These are phyloP conservation scores for Atta cephalotes DNA, from an alignment of 1,140 invertebrate species.

Conservation along the genomic window DNA sequence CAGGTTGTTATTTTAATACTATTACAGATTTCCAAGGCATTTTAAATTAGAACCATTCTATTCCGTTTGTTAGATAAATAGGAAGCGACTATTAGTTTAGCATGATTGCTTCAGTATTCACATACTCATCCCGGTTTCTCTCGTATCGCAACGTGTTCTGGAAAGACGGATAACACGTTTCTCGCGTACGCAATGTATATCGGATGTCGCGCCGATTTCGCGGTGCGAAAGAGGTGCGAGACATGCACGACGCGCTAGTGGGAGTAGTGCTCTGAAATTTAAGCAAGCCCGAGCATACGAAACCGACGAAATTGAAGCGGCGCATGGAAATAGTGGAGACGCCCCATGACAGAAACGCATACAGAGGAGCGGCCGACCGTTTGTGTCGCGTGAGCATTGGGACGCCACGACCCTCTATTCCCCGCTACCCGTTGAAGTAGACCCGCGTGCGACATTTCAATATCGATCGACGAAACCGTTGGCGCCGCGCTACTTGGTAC, in stretches of 20 bases:
- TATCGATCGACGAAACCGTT: slow-evolving; percentile 65
- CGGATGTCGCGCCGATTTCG: slow-evolving; percentile 34
- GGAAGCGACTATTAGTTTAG: neutral
- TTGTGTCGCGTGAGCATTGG: slow-evolving; percentile 66
- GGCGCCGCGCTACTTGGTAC: slow-evolving; percentile 67
- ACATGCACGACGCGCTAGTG: neutral
- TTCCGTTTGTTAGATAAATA: neutral
- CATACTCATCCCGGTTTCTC: slow-evolving; percentile 2
- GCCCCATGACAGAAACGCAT: slow-evolving; percentile 72
- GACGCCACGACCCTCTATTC: neutral
- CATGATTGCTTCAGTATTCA: slow-evolving; percentile 4
- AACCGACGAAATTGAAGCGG: slow-evolving; percentile 73
- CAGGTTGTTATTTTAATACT: too few relatives aligned
- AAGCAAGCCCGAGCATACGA: slow-evolving; percentile 60
- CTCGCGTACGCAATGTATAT: slow-evolving; percentile 19
- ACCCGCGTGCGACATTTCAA: slow-evolving; percentile 52
- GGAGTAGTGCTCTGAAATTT: slow-evolving; percentile 63
- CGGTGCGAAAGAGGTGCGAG: slow-evolving; percentile 25
- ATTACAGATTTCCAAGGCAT: too few relatives aligned
- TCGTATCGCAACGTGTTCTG: slow-evolving; percentile 52
- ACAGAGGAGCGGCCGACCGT: slow-evolving; percentile 28
- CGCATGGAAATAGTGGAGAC: slow-evolving; percentile 72
- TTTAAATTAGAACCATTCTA: neutral
- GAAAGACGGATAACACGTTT: slow-evolving; percentile 56
- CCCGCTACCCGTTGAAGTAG: neutral